Base-by-base conservation (phyloP, 2,888 invertebrate genomes). In the Drosophila macrospina region DNA sequence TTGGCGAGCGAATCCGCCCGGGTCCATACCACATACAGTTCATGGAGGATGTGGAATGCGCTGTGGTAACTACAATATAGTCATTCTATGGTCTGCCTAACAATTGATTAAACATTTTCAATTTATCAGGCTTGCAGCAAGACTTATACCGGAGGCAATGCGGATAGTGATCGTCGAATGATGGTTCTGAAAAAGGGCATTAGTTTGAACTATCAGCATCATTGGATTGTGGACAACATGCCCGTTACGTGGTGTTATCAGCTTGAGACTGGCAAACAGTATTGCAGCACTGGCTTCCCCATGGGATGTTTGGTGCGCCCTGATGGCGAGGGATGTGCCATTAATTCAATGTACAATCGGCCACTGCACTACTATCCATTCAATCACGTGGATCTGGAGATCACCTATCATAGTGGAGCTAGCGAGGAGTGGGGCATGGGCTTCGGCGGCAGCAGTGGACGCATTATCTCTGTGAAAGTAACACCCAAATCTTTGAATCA, bases 201-300 rank as follows among this genome's bases (percentile, higher is more conserved):
- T 94, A 96, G 96, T 66, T 93, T 98, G 56, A 99, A 99, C 92
- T 99, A 99, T 92, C 98, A 99, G 88, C 99, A 99, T 92, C 99
- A 99, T 92, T 99, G 99, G 99, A 97, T 98, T 86, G 94, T 97
- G 71, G 99, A 99, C 93, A 99, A 99, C 91, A 99, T 99, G 99
- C 99, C 99, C 0, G 97, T 99, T 1, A 99, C 99, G 0, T 99
- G 98, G 96, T 99, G 99, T 92, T 98, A 98, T 91, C 93, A 92
- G 44, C 90, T 95, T 60, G 95, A 96, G 69, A 95, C 95, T 81
- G 95, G 95, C 75, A 94, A 95, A 78, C 95, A 95, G 69, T 97
- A 96, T 91, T 99, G 99, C 91, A 97, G 96, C 72, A 97, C 97
- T 41, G 99, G 99, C 8, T 99, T 99, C 92, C 99, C 99, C 0